These are phyloP conservation scores for Trachythela sp. DNA, from an alignment of 64 coral and sea anemone genomes.

Conservation along the genomic window DNA sequence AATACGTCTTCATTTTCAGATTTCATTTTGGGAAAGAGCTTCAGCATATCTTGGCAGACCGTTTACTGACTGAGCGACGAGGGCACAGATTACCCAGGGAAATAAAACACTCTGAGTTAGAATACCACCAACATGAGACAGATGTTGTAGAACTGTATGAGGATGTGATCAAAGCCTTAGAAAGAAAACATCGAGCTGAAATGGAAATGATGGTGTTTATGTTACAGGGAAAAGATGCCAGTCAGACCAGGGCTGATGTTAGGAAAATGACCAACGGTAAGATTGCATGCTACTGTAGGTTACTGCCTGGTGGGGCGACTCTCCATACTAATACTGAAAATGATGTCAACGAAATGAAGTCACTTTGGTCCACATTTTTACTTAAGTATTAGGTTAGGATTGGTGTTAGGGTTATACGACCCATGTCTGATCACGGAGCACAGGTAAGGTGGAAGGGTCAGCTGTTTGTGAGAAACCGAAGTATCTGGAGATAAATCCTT, in stretches of 20 bases:
- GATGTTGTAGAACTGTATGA: constrained; percentile 71
- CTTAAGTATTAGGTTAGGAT: no score
- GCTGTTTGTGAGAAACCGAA: no score
- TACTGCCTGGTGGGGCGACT: no score
- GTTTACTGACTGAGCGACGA: constrained; percentile 54
- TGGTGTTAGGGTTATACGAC: no score
- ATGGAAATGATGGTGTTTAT: constrained; percentile 73
- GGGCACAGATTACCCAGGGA: constrained; percentile 75
- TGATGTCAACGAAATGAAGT: no score
- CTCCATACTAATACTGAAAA: no score
- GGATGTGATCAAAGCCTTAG: constrained; percentile 74
- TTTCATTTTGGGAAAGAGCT: constrained; percentile 51
- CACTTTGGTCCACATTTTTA: no score
- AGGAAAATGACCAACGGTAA: constrained; percentile 59
- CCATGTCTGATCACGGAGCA: no score
- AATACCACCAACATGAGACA: constrained; percentile 43
- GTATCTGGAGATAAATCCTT: no score
- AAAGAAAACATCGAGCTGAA: constrained; percentile 75
- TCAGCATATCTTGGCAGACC: constrained; percentile 55
- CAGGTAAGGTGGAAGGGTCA: no score
- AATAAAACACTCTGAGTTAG: constrained; percentile 44
- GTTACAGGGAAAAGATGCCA: constrained; percentile 75
- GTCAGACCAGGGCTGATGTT: constrained; percentile 52
- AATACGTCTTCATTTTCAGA: neutral
- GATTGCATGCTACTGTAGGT: no score